Percentiles rank a stretch among this genome's conserved stretches.
These are phyloP conservation scores for Apeltes quadracus DNA, from an alignment of 2,113 vertebrate species.

Conservation along the genomic window DNA sequence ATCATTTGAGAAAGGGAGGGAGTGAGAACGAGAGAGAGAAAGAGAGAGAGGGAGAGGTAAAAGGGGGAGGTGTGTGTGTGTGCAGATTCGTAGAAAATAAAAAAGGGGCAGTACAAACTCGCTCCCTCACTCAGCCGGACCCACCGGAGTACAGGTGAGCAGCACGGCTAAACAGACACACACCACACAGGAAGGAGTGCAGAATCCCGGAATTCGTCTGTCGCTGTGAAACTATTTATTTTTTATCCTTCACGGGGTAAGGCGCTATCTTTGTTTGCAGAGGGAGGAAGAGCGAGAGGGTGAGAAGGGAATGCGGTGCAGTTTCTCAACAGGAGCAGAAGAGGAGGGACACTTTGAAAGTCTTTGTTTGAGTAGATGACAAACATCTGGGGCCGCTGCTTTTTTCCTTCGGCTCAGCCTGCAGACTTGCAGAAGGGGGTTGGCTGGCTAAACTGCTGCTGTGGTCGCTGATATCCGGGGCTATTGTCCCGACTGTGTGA, in stretches of 20 bases:
- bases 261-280: conserved; percentile 61
- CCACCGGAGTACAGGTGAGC: conserved; percentile 77
- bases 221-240: conserved; percentile 18
- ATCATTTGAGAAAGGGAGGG: conserved; percentile 31
- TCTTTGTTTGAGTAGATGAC: conserved; percentile 70
- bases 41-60: conserved; percentile 40
- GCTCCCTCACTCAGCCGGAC: conserved; percentile 62
- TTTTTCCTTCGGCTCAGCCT: conserved; percentile 33
- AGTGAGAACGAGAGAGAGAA: conserved; percentile 26
- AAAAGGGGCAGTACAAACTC: conserved; percentile 72
- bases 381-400: conserved; percentile 70
- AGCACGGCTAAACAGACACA: conserved; percentile 38
- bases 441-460: conserved; percentile 39
- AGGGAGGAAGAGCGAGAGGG: not conserved
- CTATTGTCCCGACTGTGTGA: conserved; percentile 57
- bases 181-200: conserved; percentile 43
- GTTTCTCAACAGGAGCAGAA: conserved; percentile 17
- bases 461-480: conserved; percentile 61
- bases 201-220: conserved; percentile 44
- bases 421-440: conserved; percentile 38
- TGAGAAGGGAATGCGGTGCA: conserved; percentile 17
- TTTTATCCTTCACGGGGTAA: conserved; percentile 57
- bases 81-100: conserved; percentile 62
- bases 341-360: conserved; percentile 66
- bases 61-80: conserved; percentile 62